Evolutionary conservation across 2,113 vertebrate genomes (phyloP), one percentile per base, ranked within the genome.

Genomic region (Mobula birostris): DNA sequence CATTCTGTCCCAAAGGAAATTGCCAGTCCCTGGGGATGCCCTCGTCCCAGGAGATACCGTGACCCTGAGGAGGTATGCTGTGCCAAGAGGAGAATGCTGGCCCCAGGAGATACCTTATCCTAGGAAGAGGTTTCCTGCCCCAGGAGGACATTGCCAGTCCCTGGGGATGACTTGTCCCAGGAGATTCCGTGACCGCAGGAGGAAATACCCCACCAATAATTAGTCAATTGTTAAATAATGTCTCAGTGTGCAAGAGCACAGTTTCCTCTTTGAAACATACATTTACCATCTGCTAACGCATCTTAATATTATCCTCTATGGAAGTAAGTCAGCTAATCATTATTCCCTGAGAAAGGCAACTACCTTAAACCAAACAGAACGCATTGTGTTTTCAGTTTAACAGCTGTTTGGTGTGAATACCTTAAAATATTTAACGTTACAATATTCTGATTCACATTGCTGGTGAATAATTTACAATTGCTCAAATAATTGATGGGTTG

Each of bases 401-500:
- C 85, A 88, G 85, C 85, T 66, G 85, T 66, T 7, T 66, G 29
- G 27, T 17, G 24, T n/a, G 63, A 88, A 29, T 32, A 1, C 0
- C 58, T 66, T 87, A 12, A 88, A 88, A 88, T 66, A 88, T 66
- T 88, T 66, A 66, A 66, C n/a, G 0, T 88, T 66, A 66, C 29
- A 88, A 74, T 88, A 88, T 88, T 88, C 85, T 32, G n/a, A 6
- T 27, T 17, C 58, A 32, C 56, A 7, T n/a, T 32, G 58, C 85
- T 66, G 29, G 61, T 63, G 61, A 88, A 66, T 88, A 88, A 88
- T 66, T 88, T 88, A 88, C 85, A n/a, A 32, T n/a, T 7, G 61
- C 85, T 32, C 12, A 88, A 88, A 68, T 90, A 90, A 90, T 90
- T 90, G 85, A 36, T 90, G 61, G 85, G 27, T 66, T 90, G 85